These are phyloP conservation scores for Telenomus remus DNA, from an alignment of 1,140 invertebrate genomes.

Conservation along the genomic window DNA sequence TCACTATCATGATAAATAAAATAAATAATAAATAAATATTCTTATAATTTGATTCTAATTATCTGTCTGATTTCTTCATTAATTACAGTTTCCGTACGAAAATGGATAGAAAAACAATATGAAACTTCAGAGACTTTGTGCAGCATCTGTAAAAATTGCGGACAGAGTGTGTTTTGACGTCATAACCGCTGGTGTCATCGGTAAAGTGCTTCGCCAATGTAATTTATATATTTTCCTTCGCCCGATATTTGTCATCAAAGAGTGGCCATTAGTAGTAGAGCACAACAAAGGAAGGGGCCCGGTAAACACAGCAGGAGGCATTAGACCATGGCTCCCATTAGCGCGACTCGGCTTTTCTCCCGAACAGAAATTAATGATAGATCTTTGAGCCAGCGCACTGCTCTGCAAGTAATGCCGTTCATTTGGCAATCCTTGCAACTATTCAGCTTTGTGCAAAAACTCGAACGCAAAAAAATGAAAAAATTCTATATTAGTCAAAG, in stretches of 20 bases:
- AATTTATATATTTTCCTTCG: constrained; percentile 75
- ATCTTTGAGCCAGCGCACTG: constrained; percentile 58
- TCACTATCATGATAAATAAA: too few species aligned
- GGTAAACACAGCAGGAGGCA: constrained; percentile 72
- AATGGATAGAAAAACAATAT: too few species aligned
- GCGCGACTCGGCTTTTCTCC: constrained; percentile 69
- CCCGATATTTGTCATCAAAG: constrained; percentile 76
- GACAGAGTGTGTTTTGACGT: constrained; percentile 56
- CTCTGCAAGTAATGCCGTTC: constrained; percentile 56
- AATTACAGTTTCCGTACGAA: too few species aligned
- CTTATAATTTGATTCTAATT: too few species aligned
- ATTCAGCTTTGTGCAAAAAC: constrained; percentile 42
- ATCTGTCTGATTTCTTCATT: too few species aligned
- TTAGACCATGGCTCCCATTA: constrained; percentile 74
- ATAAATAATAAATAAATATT: too few species aligned
- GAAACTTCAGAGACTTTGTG: constrained; percentile 12
- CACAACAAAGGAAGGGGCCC: constrained; percentile 65
- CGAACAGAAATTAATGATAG: constrained; percentile 72
- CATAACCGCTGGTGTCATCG: constrained; percentile 59
- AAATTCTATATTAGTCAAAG: background rate
- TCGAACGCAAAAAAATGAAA: constrained; percentile 4
- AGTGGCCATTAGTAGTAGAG: constrained; percentile 74
- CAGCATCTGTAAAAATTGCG: constrained; percentile 41
- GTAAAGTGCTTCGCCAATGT: constrained; percentile 64
- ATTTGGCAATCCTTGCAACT: constrained; percentile 50